Base-by-base conservation (phyloP, 1,140 invertebrate species). In the Drosophila baimaii region DNA sequence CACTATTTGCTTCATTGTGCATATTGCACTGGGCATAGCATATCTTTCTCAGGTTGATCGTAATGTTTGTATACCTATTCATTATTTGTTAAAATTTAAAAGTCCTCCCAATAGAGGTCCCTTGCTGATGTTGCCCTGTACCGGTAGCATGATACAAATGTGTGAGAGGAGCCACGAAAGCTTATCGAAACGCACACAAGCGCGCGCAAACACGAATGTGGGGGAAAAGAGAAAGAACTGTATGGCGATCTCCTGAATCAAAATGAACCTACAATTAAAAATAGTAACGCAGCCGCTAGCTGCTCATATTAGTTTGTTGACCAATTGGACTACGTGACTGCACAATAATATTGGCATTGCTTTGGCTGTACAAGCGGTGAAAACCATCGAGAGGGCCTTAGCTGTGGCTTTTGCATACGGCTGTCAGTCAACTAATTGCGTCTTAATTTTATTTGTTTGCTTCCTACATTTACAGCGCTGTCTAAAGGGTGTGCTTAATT, bases 381-480 rank as follows among this genome's bases (percentile, higher is more conserved):
- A 39, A 46, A 23, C 10, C n/a, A 54, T 35, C 19, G 19, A 56
- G 70, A 49, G 58, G 64, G 33, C 33, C 43, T 41, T 63, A 65
- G 44, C 55, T 56, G 27, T 51, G 54, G 58, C 21, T 57, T 76
- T 62, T 66, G 29, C 70, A 76, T 66, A 55, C 63, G 52, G n/a
- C 56, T 74, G 63, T 54, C 65, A 62, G 44, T 69, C 61, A 72
- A 73, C 77, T 79, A 84, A 84, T 84, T 84, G 81, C 81, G 81
- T 84, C 77, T 85, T 85, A 84, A 37, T 84, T 56, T 76, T 77
- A 54, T 46, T 84, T 69, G 17, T 69, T 69, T 61, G 29, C 19
- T 46, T 41, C 51, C 56, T 39, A 27, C 15, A 19, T 39, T 15
- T 64, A 10, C 54, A 63, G 29, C 12, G 15, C 25, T 35, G 2